These are phyloP conservation scores for Crax fasciolata DNA, from an alignment of 2,797 vertebrate genomes.

Conservation along the genomic window DNA sequence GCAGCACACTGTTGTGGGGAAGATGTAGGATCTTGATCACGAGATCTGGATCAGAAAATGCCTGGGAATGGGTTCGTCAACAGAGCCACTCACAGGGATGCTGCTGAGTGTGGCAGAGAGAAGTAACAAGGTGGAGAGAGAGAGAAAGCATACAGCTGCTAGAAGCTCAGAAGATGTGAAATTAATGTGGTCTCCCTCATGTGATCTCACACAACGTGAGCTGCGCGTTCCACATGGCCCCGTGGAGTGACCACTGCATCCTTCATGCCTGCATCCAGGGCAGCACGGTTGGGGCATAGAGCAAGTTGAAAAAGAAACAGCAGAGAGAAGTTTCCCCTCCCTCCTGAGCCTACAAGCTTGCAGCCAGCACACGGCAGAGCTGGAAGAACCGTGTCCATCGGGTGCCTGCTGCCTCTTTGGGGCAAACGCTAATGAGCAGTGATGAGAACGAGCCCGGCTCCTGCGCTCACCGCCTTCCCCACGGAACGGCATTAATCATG, in stretches of 20 bases:
- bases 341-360: neutral
- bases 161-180: neutral
- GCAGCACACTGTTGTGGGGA: neutral
- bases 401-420: neutral
- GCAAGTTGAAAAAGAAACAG: neutral
- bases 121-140: neutral
- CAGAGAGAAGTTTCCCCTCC: neutral
- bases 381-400: neutral
- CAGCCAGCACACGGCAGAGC: neutral
- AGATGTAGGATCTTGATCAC: neutral
- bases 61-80: neutral
- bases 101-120: neutral
- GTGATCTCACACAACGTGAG: neutral
- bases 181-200: neutral
- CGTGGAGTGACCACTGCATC: conserved; percentile 24
- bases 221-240: neutral
- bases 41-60: neutral
- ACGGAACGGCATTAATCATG: conserved; percentile 81
- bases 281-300: neutral
- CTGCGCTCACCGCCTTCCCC: conserved; percentile 63
- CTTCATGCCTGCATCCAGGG: neutral
- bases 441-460: conserved; percentile 62
- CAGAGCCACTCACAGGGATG: conserved; percentile 1
- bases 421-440: conserved; percentile 56
- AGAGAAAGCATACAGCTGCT: neutral